Base-by-base conservation (phyloP, 92 coral and sea anemone species). In the Phenganax stokvisi region DNA sequence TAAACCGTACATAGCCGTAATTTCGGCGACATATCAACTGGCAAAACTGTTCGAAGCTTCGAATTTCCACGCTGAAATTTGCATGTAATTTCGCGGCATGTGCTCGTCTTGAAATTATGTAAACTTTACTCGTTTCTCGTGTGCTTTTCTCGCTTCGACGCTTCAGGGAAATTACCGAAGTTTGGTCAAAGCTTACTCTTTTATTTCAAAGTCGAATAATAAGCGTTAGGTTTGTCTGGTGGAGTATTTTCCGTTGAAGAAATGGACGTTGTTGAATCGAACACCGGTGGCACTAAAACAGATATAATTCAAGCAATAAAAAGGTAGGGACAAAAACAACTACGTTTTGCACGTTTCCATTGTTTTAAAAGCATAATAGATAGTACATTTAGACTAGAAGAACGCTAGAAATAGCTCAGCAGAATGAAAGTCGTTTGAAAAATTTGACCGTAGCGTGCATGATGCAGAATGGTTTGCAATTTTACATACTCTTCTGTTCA, bases 101-200 rank as follows among this genome's bases (percentile, higher is more conserved):
- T 68, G 73, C 73, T 68, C 73, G 73, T 53, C 53, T 37, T 68
- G 73, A 68, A 37, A 68, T 68, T 37, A 37, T 37, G 73, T 68
- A 68, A 68, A 68, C 73, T 68, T 68, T 30, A 53, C 9, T 37
- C 31, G 52, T 29, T 13, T 68, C 47, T 68, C 73, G 73, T 68
- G 73, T 68, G 0, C 7, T 68, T 30, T 20, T 20, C 73, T 4
- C 30, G 47, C 47, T 37, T 68, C 73, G 73, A 52, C 53, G 73
- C 53, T 53, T 51, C 53, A 30, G 16, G 47, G 25, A 53, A 37
- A 68, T 68, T 68, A 66, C 72, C 47, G 47, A 68, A 10, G 31
- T 30, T 7, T 20, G 2, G 29, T 68, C 53, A 30, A 10, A 7
- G 10, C 30, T 67, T 30, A 29, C 53, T 53, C 11, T 68, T 68